Evolutionary conservation across 2,888 invertebrate species (phyloP).

Genomic region (Orthosia cruda): DNA sequence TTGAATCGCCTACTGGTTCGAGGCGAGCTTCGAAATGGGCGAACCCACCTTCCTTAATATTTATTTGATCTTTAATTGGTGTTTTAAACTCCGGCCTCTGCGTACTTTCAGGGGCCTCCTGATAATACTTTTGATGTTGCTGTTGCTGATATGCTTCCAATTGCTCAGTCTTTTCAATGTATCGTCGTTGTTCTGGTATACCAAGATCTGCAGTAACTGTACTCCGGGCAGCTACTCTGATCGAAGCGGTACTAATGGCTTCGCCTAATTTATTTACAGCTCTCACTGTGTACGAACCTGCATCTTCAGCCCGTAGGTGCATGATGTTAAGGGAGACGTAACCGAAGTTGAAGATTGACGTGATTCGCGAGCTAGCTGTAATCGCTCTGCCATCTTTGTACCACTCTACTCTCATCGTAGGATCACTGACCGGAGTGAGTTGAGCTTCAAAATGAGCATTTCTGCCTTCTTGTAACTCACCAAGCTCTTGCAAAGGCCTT

Average conservation of each 20-base stretch:
- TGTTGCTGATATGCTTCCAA: constrained; percentile 97
- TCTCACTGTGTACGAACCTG: constrained; percentile 98
- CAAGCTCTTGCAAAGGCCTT: constrained; percentile 96
- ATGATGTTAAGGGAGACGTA: constrained; percentile 99
- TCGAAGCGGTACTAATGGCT: constrained; percentile 96
- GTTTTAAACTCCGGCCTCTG: constrained; percentile 97
- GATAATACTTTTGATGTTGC: constrained; percentile 95
- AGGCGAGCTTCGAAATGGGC: constrained; percentile 99
- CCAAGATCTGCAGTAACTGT: constrained; percentile 97
- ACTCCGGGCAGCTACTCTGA: constrained; percentile 95
- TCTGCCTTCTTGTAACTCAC: constrained; percentile 97
- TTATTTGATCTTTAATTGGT: constrained; percentile 96
- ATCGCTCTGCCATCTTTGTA: constrained; percentile 98
- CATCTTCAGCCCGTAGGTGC: constrained; percentile 99
- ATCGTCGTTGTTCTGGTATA: constrained; percentile 97
- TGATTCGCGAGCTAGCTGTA: constrained; percentile 99
- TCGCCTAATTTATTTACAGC: constrained; percentile 98
- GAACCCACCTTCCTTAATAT: constrained; percentile 97
- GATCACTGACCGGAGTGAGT: constrained; percentile 97
- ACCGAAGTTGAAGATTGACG: constrained; percentile 99
- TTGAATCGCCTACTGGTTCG: constrained; percentile 98
- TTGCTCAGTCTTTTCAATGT: constrained; percentile 98
- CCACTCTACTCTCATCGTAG: constrained; percentile 98
- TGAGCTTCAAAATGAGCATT: constrained; percentile 98
- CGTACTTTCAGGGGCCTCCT: constrained; percentile 95